phyloP scores from a whole-genome alignment of 2,113 vertebrate species.

The Corythaixoides concolor region DNA sequence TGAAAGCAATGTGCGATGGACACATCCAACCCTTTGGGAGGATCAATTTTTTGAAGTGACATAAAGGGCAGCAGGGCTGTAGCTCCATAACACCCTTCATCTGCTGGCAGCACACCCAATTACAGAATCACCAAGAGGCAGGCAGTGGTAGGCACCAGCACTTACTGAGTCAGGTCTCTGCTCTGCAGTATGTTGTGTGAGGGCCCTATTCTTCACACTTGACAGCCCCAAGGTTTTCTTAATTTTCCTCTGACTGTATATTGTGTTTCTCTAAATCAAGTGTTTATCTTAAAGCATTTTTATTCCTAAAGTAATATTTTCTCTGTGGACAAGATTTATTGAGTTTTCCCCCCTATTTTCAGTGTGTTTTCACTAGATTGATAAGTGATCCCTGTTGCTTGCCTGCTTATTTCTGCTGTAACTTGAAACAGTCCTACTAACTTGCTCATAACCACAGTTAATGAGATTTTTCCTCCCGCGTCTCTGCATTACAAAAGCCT shows the following conservation, averaged over 20 bases:
- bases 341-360: background rate
- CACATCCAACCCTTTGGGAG: background rate
- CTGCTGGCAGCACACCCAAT: background rate
- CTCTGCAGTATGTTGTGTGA: background rate
- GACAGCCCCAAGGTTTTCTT: background rate
- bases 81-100: background rate
- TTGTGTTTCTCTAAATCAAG: background rate
- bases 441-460: background rate
- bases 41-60: background rate
- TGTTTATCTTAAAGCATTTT: background rate
- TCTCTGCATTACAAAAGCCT: background rate
- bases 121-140: background rate
- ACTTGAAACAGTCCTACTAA: background rate
- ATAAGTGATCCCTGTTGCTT: background rate
- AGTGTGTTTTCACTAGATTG: background rate
- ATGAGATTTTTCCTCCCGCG: background rate
- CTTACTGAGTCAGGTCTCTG: background rate
- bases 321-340: background rate
- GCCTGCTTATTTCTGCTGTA: background rate
- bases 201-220: background rate
- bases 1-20: background rate
- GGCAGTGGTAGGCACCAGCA: background rate
- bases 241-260: background rate
- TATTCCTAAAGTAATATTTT: background rate
- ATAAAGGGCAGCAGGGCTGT: background rate